Evolutionary conservation across 2,113 vertebrate species (phyloP).

Genomic region (Brachirus orientalis): DNA sequence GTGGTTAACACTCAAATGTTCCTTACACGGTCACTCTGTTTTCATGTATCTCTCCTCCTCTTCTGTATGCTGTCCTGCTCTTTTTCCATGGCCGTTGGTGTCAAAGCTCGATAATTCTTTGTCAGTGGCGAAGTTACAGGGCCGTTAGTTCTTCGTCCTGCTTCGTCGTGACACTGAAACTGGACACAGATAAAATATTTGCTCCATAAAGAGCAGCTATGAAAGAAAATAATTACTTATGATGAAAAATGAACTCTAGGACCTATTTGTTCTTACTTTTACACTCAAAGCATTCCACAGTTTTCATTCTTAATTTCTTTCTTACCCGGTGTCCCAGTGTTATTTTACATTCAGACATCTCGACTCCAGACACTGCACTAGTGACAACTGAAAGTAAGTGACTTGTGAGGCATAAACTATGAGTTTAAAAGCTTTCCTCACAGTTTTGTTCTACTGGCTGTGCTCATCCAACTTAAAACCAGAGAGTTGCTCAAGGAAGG

Average conservation of each 20-base stretch:
- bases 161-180: slow-evolving; percentile 28
- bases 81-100: neutral
- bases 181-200: slow-evolving; percentile 49
- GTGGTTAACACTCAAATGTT: neutral
- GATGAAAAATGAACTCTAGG: slow-evolving; percentile 12
- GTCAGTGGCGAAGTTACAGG: slow-evolving; percentile 4
- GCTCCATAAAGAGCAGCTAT: neutral
- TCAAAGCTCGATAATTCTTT: slow-evolving; percentile 31
- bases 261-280: neutral
- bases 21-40: neutral
- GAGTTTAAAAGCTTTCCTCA: no score
- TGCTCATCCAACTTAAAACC: no score
- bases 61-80: slow-evolving; percentile 1
- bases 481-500: no score
- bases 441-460: no score
- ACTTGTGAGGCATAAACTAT: no score
- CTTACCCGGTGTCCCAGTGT: neutral
- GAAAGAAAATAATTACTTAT: slow-evolving; percentile 24
- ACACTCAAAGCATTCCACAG: neutral
- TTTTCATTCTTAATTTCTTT: no score
- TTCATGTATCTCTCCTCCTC: slow-evolving; percentile 12
- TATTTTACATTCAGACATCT: neutral
- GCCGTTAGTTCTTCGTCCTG: slow-evolving; percentile 23
- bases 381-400: neutral
- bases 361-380: neutral